Evolutionary conservation across 2,113 vertebrate species (phyloP).

Genomic region (Microcebus griseorufus): DNA sequence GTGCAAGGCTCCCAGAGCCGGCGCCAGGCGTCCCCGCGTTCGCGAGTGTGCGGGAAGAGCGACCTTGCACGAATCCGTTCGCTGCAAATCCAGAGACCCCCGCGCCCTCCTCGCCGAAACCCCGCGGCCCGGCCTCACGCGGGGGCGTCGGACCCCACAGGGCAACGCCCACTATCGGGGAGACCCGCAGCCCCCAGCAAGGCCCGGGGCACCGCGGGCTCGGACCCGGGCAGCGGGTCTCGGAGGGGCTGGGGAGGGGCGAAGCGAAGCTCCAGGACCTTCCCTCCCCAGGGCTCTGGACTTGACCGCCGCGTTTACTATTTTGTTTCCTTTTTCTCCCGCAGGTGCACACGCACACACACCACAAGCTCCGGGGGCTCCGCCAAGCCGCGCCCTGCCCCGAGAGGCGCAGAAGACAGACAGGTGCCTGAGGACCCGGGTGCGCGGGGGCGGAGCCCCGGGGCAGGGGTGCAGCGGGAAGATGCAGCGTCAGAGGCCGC

Average conservation of each 20-base stretch:
- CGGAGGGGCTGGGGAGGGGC: not conserved
- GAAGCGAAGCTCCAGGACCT: not conserved
- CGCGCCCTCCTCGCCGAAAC: not conserved
- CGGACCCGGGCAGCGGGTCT: too few species aligned
- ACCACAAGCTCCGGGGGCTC: not conserved
- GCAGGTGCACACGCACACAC: too few species aligned
- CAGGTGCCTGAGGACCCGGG: rapidly evolving
- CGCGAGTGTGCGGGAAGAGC: not conserved
- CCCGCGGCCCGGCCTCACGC: not conserved
- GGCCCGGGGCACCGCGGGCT: not conserved
- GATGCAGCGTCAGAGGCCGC: too few species aligned
- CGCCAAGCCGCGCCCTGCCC: not conserved
- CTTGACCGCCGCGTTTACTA: rapidly evolving
- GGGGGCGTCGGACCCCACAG: not conserved
- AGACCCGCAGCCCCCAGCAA: too few species aligned
- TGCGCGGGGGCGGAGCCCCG: too few species aligned
- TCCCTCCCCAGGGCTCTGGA: not conserved
- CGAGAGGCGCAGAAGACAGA: not conserved
- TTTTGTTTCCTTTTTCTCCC: not conserved
- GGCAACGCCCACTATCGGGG: not conserved
- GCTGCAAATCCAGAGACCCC: not conserved
- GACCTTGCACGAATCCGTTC: not conserved
- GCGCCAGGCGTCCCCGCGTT: not conserved
- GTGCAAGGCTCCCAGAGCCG: not conserved
- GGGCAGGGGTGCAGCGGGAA: not conserved